Evolutionary conservation across 1,140 invertebrate species (phyloP), one percentile per base, ranked within the genome.

Genomic region (Dolichoris vasculosae): DNA sequence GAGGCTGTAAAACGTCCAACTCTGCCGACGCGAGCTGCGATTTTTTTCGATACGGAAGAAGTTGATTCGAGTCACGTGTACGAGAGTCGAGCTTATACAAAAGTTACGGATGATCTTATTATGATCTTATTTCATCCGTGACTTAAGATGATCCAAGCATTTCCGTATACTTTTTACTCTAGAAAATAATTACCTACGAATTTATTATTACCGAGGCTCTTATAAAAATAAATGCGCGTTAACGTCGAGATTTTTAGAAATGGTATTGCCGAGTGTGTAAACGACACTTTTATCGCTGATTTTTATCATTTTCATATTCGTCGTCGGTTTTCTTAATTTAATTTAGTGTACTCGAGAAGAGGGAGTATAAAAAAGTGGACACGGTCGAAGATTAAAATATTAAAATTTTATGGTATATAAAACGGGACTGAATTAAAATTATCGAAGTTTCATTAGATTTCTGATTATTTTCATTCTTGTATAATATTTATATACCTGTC

Each of bases 51-150:
- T 78, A 67, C 1, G 23, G 38, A 63, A 35, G 3, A 0, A 63
- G 38, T 63, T 38, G 82, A 59, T 77, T 64, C 64, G 82, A 77
- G 82, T 83, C 82, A 75, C 82, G 73, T 84, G 83, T 48, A 46
- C 9, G 20, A 2, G 26, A 11, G 3, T 48, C 64, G 38, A 43
- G 43, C 35, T 73, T 48, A 71, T 40, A 46, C 63, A 32, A 30
- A 26, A 17, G 38, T 40, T 9, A n/a, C n/a, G n/a, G n/a, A n/a
- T n/a, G n/a, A n/a, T 35, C 69, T 38, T 8, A 71, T 13, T 30
- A 43, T 26, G 51, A n/a, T n/a, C n/a, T n/a, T 63, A 26, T 32
- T 51, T 64, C 43, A 32, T 55, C 55, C 79, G 75, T 84, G 79
- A 84, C 71, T 84, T 43, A 79, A 64, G 59, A 77, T 4, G 26